Evolutionary conservation across 2,797 vertebrate species (phyloP).

Genomic region (Salarias fasciatus): DNA sequence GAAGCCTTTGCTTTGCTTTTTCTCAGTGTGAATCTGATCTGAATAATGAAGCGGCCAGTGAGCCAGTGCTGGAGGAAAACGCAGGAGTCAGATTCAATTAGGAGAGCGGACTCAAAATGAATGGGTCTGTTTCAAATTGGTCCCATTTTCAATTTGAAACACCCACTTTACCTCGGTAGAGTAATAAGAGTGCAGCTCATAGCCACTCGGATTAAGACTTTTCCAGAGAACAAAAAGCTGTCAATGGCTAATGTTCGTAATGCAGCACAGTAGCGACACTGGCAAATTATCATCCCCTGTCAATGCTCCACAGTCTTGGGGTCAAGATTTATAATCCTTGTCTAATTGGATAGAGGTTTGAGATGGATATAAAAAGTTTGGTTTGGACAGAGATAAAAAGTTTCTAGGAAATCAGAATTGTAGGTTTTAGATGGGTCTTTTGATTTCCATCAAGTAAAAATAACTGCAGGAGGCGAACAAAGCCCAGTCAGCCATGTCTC

Average conservation of each 20-base stretch:
- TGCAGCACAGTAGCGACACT: constrained; percentile 53
- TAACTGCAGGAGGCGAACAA: constrained; percentile 45
- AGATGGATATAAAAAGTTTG: no score
- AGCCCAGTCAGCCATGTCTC: constrained; percentile 42
- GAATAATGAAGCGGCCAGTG: constrained; percentile 43
- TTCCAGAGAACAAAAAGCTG: constrained; percentile 52
- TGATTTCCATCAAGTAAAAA: constrained; percentile 40
- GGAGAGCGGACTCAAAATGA: constrained; percentile 69
- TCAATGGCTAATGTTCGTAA: constrained; percentile 56
- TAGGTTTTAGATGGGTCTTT: constrained; percentile 31
- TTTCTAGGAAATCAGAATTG: constrained; percentile 42
- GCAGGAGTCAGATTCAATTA: constrained; percentile 79
- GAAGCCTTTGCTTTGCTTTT: constrained; percentile 35
- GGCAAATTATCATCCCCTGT: constrained; percentile 61
- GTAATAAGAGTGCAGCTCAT: constrained; percentile 61
- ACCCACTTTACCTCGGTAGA: constrained; percentile 55
- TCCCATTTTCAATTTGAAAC: constrained; percentile 70
- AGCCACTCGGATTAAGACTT: constrained; percentile 56
- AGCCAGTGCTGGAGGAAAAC: constrained; percentile 49
- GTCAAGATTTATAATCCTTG: constrained; percentile 19
- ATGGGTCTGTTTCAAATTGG: constrained; percentile 71
- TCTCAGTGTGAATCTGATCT: constrained; percentile 41
- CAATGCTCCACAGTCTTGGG: constrained; percentile 35
- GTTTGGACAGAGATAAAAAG: constrained; percentile 26
- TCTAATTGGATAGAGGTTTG: constrained; percentile 13